phyloP scores from a whole-genome alignment of 2,888 invertebrate genomes.

The Cynaeus angustus region DNA sequence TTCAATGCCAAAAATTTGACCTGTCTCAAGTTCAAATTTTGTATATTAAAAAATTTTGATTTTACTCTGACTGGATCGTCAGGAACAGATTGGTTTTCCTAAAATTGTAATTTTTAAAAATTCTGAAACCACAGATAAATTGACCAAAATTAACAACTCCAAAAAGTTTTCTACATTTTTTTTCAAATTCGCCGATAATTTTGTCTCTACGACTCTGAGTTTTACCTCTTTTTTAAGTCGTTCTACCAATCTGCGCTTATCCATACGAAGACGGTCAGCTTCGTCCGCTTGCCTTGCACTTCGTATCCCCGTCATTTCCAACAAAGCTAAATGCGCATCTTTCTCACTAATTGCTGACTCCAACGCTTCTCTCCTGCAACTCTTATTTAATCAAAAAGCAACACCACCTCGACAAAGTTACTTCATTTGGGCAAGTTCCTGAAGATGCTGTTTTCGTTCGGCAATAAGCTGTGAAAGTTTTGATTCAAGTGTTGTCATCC shows the following conservation, averaged over 20 bases:
- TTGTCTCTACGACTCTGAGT: no score
- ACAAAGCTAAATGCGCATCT: conserved; percentile 88
- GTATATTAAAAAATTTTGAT: no score
- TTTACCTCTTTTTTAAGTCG: conserved; percentile 81
- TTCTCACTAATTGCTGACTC: conserved; percentile 90
- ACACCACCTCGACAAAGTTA: conserved; percentile 64
- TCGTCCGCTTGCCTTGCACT: conserved; percentile 78
- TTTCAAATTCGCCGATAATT: no score
- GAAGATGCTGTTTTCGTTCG: conserved; percentile 80
- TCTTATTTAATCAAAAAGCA: conserved; percentile 52
- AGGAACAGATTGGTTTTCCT: no score
- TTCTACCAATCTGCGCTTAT: conserved; percentile 82
- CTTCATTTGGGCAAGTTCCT: conserved; percentile 87
- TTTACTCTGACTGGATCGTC: no score
- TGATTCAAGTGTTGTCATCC: conserved; percentile 78
- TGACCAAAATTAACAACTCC: no score
- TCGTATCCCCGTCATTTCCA: conserved; percentile 84
- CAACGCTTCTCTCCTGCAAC: conserved; percentile 85
- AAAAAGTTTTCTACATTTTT: no score
- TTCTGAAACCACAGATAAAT: no score
- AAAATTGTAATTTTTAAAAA: no score
- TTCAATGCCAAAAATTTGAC: no score
- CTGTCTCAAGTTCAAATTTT: no score
- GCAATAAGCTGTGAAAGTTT: conserved; percentile 76
- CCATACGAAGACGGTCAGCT: conserved; percentile 80